Conservation (phyloP, 2,888 invertebrate genomes). For the Physocephala rufipes region DNA sequence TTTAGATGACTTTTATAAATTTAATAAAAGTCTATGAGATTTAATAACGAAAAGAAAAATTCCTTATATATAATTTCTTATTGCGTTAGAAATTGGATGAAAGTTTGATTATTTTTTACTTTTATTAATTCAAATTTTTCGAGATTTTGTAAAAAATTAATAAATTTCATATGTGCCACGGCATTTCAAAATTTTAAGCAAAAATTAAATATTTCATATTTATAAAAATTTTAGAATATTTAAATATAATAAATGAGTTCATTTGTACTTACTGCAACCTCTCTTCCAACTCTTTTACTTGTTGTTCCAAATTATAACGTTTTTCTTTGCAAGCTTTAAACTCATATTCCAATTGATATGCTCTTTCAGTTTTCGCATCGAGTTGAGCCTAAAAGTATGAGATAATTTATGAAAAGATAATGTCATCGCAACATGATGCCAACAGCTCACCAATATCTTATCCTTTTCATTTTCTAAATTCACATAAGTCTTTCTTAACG, state of each 20-base stretch:
- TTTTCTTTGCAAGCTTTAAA: conserved; percentile 70
- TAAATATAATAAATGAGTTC: conserved; percentile 8
- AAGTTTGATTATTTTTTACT: no score
- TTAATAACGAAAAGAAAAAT: no score
- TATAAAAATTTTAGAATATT: background rate
- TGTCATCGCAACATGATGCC: background rate
- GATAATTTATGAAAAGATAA: conserved; percentile 32
- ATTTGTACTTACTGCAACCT: conserved; percentile 67
- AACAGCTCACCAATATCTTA: conserved; percentile 67
- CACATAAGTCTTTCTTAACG: conserved; percentile 72
- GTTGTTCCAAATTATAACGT: conserved; percentile 69
- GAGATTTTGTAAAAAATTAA: no score
- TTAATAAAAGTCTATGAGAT: no score
- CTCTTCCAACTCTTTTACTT: conserved; percentile 69
- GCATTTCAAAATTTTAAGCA: background rate
- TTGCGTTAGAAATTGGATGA: no score
- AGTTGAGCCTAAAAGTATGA: conserved; percentile 67
- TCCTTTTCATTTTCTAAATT: conserved; percentile 79
- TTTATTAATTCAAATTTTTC: no score
- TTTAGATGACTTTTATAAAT: no score
- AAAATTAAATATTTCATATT: background rate
- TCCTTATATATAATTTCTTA: no score
- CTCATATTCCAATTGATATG: conserved; percentile 74
- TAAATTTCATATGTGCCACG: background rate
- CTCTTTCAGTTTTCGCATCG: conserved; percentile 77